Percentiles rank a stretch among this genome's conserved stretches.
phyloP scores from a whole-genome alignment of 1,140 invertebrate species.

The Drosophila sulfurigaster region DNA sequence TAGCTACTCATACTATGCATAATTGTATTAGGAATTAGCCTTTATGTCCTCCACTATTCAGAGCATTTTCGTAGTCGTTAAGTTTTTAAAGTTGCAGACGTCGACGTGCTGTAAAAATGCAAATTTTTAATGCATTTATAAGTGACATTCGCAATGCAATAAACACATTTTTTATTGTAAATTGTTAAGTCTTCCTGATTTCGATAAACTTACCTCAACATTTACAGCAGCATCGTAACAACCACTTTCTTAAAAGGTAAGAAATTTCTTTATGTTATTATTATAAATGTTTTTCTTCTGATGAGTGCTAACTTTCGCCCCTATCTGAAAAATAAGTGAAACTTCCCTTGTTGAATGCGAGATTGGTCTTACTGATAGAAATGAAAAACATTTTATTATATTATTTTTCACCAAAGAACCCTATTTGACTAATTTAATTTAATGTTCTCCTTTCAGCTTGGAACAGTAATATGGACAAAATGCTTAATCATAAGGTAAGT shows the following conservation, averaged over 20 bases:
- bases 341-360: slow-evolving; percentile 57
- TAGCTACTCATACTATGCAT: slow-evolving; percentile 29
- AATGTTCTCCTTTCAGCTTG: background rate
- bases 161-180: slow-evolving; percentile 73
- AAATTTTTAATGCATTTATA: slow-evolving; percentile 68
- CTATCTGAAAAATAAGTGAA: slow-evolving; percentile 57
- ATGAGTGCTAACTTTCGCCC: slow-evolving; percentile 67
- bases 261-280: background rate
- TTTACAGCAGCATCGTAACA: background rate
- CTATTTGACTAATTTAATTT: background rate
- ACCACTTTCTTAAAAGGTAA: slow-evolving; percentile 31
- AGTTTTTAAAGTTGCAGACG: slow-evolving; percentile 58
- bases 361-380: slow-evolving; percentile 52
- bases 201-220: slow-evolving; percentile 23
- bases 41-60: slow-evolving; percentile 42
- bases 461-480: background rate
- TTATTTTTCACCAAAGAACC: background rate
- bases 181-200: slow-evolving; percentile 1
- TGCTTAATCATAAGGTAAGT: background rate
- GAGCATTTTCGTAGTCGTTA: slow-evolving; percentile 62
- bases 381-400: background rate
- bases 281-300: slow-evolving; percentile 25
- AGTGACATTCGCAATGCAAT: slow-evolving; percentile 81
- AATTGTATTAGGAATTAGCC: slow-evolving; percentile 46
- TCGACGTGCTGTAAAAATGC: slow-evolving; percentile 38